Evolutionary conservation across 2,888 invertebrate species (phyloP), one percentile per base, ranked within the genome.

Genomic region (Exocentrus adspersus): DNA sequence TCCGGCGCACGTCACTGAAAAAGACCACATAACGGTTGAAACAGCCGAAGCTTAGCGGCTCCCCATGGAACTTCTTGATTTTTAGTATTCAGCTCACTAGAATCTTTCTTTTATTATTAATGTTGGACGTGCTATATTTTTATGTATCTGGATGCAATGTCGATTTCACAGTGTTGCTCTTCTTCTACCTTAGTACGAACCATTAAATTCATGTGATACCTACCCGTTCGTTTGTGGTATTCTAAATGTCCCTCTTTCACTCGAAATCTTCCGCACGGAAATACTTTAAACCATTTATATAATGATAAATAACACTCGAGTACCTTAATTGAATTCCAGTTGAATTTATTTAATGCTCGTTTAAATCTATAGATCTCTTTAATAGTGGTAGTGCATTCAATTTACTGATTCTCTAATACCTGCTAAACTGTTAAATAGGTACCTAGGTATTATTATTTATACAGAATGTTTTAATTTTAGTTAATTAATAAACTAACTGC

Each of bases 31-130:
- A 73, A 74, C 73, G 72, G 70, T 71, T 72, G 70, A 68, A 70
- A 61, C 70, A 68, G 72, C 74, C 74, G 74, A 68, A 75, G 72
- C 75, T 74, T 75, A 72, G 74, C 72, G 67, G 63, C 68, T 77
- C 77, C 77, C 78, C 60, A 52, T 66, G 76, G 77, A 75, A 72
- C 72, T 73, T 72, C 74, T 72, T 73, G 76, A 78, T 78, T 79
- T 68, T 78, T 78, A 77, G 75, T 77, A 79, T 80, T 78, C 79
- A 71, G 70, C 75, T 76, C 78, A 75, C 72, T 72, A 73, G 72
- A 74, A 75, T 75, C 72, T 72, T 74, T 71, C 70, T 73, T 78
- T 74, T 77, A 77, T 79, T 78, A 79, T 78, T 78, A 78, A 78
- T 77, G 76, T 74, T 74, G 73, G 72, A 77, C 76, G 76, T 76